Percentiles rank a stretch among this genome's conserved stretches.
Conservation (phyloP, 2,797 vertebrate species). For the Sciurus vulgaris region DNA sequence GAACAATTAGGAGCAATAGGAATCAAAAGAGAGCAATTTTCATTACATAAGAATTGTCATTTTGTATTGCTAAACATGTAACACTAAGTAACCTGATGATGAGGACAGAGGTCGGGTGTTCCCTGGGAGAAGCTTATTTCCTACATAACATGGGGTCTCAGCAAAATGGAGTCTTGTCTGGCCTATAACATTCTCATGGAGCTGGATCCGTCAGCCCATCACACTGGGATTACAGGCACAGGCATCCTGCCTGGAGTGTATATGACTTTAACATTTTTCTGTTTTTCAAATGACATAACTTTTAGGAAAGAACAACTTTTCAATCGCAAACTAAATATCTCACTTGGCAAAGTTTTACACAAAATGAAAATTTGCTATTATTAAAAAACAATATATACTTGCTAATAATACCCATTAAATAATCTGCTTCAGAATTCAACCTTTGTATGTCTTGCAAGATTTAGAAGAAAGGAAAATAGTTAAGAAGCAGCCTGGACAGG, state of each 20-base stretch:
- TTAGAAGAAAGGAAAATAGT: slow-evolving; percentile 3
- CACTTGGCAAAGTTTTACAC: slow-evolving; percentile 23
- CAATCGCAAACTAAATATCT: background rate
- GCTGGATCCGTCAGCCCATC: no score
- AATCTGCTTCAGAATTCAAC: slow-evolving; percentile 4
- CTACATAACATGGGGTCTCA: no score
- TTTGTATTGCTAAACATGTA: no score
- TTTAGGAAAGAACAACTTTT: slow-evolving; percentile 52
- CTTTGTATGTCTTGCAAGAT: background rate
- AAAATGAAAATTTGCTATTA: slow-evolving; percentile 40
- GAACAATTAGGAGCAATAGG: no score
- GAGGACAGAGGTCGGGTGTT: no score
- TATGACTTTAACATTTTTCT: background rate
- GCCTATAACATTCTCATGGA: no score
- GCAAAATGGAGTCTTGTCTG: no score
- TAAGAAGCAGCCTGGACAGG: background rate
- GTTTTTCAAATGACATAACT: slow-evolving; percentile 35
- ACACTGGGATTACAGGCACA: no score
- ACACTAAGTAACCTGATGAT: no score
- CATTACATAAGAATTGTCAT: no score
- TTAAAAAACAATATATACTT: background rate
- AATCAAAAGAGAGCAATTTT: no score
- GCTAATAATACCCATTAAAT: background rate
- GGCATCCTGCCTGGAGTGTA: background rate
- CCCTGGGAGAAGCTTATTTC: no score